Evolutionary conservation across 2,113 vertebrate species (phyloP).

Genomic region (Gyps fulvus): DNA sequence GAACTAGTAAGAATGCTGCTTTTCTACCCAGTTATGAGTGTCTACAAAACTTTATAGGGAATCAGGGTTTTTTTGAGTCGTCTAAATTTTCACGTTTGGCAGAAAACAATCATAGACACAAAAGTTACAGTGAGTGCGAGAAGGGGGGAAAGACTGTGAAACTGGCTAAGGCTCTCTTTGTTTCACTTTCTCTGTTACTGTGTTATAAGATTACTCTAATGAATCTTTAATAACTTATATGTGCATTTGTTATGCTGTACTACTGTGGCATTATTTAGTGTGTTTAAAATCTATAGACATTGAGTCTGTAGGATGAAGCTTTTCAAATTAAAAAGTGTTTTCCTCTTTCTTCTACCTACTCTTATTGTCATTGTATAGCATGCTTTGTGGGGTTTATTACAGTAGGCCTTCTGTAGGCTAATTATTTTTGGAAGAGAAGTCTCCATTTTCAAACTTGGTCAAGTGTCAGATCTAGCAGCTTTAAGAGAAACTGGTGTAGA

Average conservation of each 20-base stretch:
- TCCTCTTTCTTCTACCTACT: not conserved
- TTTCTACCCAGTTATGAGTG: not conserved
- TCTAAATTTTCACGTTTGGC: not conserved
- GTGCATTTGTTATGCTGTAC: not conserved
- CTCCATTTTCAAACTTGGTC: not conserved
- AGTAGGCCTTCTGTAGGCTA: not conserved
- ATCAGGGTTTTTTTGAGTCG: fast-evolving
- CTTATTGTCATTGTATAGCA: not conserved
- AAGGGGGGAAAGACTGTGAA: not conserved
- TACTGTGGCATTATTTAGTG: not conserved
- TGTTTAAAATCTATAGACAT: not conserved
- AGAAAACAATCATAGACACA: not conserved
- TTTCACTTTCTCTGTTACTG: not conserved
- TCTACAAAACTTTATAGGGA: not conserved
- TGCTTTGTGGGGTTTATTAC: not conserved
- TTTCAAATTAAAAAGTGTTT: not conserved
- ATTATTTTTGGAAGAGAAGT: not conserved
- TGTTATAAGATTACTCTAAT: not conserved
- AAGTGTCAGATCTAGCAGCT: not conserved
- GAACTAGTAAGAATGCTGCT: not conserved
- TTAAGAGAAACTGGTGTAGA: not conserved
- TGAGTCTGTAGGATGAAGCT: not conserved
- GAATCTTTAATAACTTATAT: not conserved
- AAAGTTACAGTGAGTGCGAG: not conserved
- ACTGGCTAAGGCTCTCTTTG: not conserved